Evolutionary conservation across 2,113 vertebrate species (phyloP).

Genomic region (Thalassoma bifasciatum): DNA sequence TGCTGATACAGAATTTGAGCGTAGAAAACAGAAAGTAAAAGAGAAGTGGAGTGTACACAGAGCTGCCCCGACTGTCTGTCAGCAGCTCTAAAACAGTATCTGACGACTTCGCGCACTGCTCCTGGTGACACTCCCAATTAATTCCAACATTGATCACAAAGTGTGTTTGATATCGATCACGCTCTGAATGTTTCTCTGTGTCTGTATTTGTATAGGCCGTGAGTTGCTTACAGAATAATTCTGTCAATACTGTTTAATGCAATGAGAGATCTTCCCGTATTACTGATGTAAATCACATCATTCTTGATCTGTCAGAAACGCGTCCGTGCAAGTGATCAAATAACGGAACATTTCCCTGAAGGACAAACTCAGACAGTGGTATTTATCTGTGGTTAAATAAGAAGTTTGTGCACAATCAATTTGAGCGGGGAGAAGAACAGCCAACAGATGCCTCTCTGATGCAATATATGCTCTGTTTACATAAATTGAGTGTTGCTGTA

Average conservation of each 20-base stretch:
- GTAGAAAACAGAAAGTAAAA: conserved; percentile 31
- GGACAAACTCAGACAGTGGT: conserved; percentile 1
- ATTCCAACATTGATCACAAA: conserved; percentile 61
- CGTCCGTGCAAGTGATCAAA: conserved; percentile 9
- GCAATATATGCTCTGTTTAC: not conserved
- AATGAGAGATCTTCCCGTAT: conserved; percentile 41
- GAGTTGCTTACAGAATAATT: conserved; percentile 33
- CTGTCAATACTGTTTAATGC: conserved; percentile 56
- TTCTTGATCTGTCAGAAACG: conserved; percentile 28
- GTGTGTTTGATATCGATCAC: conserved; percentile 58
- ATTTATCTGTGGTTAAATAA: conserved; percentile 13
- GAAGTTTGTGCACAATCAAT: not conserved
- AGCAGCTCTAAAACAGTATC: conserved; percentile 44
- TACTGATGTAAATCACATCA: conserved; percentile 46
- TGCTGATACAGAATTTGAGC: conserved; percentile 38
- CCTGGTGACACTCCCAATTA: conserved; percentile 54
- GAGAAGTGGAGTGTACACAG: conserved; percentile 35
- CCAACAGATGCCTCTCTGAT: not conserved
- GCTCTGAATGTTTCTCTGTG: conserved; percentile 34
- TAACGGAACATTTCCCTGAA: conserved; percentile 21
- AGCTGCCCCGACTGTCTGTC: conserved; percentile 29
- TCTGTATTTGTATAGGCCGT: conserved; percentile 33
- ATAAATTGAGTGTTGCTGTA: not conserved
- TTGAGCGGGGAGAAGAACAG: not conserved
- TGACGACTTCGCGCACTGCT: conserved; percentile 41